Evolutionary conservation across 2,888 invertebrate genomes (phyloP).

Genomic region (Leucoma salicis): DNA sequence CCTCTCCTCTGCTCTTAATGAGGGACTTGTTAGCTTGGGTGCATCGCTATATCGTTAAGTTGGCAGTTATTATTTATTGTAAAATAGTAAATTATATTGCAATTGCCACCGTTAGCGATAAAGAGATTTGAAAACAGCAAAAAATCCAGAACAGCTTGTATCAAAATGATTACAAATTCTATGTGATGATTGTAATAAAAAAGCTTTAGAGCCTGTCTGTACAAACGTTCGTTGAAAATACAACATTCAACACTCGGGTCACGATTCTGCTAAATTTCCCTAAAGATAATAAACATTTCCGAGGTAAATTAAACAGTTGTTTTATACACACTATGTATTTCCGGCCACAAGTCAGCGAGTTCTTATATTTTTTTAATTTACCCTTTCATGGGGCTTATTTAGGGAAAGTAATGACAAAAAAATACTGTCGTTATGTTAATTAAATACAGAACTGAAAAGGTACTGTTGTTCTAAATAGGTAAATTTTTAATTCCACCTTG

Average conservation of each 20-base stretch:
- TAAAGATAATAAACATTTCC: slow-evolving; percentile 73
- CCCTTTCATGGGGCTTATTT: slow-evolving; percentile 17
- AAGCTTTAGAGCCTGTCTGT: slow-evolving; percentile 34
- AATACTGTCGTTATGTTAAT: slow-evolving; percentile 9
- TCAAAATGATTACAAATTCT: slow-evolving; percentile 39
- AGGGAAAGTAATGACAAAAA: slow-evolving; percentile 23
- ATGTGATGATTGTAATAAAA: slow-evolving; percentile 51
- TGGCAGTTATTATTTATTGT: too few relatives aligned
- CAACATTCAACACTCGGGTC: slow-evolving; percentile 54
- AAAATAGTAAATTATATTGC: too few relatives aligned
- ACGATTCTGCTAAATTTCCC: slow-evolving; percentile 71
- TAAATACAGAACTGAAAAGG: background rate
- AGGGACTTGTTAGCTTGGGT: too few relatives aligned
- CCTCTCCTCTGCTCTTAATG: too few relatives aligned
- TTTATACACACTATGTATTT: slow-evolving; percentile 38
- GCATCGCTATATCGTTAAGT: too few relatives aligned
- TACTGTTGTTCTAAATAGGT: background rate
- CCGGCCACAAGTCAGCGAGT: slow-evolving; percentile 11
- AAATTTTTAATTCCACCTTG: too few relatives aligned
- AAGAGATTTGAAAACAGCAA: too few relatives aligned
- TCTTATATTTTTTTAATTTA: slow-evolving; percentile 30
- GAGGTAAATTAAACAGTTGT: slow-evolving; percentile 70
- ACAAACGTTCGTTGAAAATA: slow-evolving; percentile 52
- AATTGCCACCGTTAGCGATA: too few relatives aligned
- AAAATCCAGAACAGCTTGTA: slow-evolving; percentile 16